These are phyloP conservation scores for Mobula birostris DNA, from an alignment of 2,113 vertebrate genomes.

Conservation along the genomic window DNA sequence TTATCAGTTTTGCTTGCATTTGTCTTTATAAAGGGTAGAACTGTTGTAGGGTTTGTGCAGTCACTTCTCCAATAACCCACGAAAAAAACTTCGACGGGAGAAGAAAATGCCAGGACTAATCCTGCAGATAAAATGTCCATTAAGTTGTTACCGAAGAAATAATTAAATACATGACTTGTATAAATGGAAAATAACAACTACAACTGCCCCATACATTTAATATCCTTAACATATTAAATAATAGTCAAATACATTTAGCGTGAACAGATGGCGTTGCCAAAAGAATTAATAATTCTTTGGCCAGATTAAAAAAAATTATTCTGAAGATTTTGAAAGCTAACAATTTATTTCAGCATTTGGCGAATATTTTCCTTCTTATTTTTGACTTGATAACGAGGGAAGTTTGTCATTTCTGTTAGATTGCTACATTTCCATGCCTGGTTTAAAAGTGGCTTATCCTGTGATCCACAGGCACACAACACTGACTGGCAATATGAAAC, in stretches of 20 bases:
- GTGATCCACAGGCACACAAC: not conserved
- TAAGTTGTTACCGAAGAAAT: not conserved
- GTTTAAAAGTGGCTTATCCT: not conserved
- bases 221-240: constrained; percentile 10
- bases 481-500: not conserved
- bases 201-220: not conserved
- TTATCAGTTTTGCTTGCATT: not conserved
- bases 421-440: not conserved
- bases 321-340: not conserved
- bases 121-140: not conserved
- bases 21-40: not conserved
- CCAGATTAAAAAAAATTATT: not conserved
- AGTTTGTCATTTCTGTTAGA: not conserved
- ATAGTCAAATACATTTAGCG: not conserved
- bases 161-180: not conserved
- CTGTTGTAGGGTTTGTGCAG: not conserved
- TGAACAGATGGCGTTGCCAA: constrained; percentile 22
- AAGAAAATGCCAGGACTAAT: not conserved
- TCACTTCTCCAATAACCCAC: not conserved
- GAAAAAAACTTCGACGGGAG: constrained; percentile 18
- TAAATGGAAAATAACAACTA: not conserved
- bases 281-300: not conserved
- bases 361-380: not conserved
- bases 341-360: not conserved
- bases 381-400: not conserved